Percentiles rank a stretch among this genome's conserved stretches.
phyloP scores from a whole-genome alignment of 2,888 invertebrate genomes.

The Meiosimyza platycephala region DNA sequence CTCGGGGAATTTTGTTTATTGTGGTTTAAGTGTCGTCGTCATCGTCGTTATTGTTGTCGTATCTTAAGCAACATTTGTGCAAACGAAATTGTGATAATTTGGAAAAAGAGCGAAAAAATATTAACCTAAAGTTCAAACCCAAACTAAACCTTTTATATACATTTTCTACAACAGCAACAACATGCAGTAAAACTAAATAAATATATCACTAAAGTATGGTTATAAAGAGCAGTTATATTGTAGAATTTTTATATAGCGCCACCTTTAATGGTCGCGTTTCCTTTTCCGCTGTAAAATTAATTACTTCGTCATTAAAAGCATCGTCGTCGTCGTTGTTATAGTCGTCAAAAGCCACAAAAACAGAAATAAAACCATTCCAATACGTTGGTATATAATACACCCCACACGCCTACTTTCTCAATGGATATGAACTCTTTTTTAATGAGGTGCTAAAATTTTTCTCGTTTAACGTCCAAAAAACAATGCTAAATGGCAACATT shows the following conservation, averaged over 20 bases:
- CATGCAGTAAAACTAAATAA: too few species aligned
- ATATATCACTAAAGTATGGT: too few species aligned
- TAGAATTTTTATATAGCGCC: too few species aligned
- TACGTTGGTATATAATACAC: constrained; percentile 37
- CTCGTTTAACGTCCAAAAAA: background rate
- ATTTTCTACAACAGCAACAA: too few species aligned
- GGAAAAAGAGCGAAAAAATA: too few species aligned
- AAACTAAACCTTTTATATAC: too few species aligned
- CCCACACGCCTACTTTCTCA: constrained; percentile 12
- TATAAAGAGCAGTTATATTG: too few species aligned
- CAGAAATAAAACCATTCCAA: constrained; percentile 47
- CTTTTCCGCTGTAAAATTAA: constrained; percentile 32
- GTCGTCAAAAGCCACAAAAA: constrained; percentile 42
- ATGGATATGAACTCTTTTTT: constrained; percentile 59
- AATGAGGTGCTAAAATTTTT: constrained; percentile 59
- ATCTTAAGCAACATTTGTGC: constrained; percentile 22
- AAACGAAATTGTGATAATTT: too few species aligned
- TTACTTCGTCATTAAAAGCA: constrained; percentile 26
- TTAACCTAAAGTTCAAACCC: too few species aligned
- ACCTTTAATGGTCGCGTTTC: constrained; percentile 14
- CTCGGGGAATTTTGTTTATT: constrained; percentile 40
- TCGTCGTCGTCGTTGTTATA: constrained; percentile 2
- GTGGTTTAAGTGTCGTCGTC: constrained; percentile 34
- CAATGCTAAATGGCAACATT: constrained; percentile 10
- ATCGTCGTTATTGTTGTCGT: background rate